phyloP scores from a whole-genome alignment of 2,113 vertebrate species.

The Cyanoramphus novaezelandiae region DNA sequence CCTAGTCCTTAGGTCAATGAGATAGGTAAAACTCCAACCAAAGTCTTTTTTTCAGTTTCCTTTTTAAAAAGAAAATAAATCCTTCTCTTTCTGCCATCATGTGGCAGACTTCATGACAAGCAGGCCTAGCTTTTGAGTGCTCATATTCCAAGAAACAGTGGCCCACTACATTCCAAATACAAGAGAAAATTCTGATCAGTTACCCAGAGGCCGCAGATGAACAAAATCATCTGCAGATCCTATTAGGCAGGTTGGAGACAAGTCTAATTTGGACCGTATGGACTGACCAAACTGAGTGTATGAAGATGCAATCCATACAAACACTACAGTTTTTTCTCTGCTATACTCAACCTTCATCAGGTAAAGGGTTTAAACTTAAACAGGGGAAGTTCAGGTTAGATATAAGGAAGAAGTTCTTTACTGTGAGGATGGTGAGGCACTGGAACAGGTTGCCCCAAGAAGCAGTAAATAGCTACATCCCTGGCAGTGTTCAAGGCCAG shows the following conservation, averaged over 20 bases:
- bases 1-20: background rate
- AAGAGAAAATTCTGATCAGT: background rate
- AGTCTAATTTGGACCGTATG: background rate
- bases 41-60: background rate
- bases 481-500: background rate
- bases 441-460: background rate
- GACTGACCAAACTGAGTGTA: background rate
- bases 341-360: background rate
- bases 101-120: background rate
- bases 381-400: background rate
- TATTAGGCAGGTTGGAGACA: background rate
- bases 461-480: background rate
- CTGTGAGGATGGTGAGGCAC: background rate
- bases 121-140: background rate
- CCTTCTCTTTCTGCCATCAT: background rate
- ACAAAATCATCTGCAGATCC: background rate
- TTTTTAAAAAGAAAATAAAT: background rate
- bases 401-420: background rate
- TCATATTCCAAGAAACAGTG: background rate
- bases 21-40: background rate
- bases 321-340: background rate
- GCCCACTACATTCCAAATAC: background rate
- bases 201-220: background rate
- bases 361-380: background rate
- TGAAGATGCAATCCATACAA: accelerated